These are phyloP conservation scores for Pseudococcus viburni DNA, from an alignment of 2,888 invertebrate species.

Conservation along the genomic window DNA sequence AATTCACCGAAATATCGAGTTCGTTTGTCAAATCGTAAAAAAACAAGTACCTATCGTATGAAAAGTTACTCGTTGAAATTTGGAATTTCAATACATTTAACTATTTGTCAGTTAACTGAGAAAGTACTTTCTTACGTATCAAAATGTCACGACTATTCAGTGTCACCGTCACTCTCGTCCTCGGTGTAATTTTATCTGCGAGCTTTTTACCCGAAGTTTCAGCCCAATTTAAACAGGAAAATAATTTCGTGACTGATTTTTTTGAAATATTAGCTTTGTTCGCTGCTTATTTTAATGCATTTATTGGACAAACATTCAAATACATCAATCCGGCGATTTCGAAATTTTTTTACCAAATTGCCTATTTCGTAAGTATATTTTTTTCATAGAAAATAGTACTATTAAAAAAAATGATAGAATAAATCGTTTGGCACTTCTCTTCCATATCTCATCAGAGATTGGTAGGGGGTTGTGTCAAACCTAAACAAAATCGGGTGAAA, in stretches of 20 bases:
- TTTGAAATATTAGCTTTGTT: not conserved
- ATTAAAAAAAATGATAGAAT: no score
- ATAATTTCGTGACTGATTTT: not conserved
- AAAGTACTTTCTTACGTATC: not conserved
- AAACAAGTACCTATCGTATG: no score
- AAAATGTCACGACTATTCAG: not conserved
- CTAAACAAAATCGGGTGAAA: no score
- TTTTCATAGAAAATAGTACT: no score
- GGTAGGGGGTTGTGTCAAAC: no score
- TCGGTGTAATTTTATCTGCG: not conserved
- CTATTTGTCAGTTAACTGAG: no score
- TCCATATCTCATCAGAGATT: no score
- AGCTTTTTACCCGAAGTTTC: not conserved
- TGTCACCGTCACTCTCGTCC: not conserved
- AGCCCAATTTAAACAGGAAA: not conserved
- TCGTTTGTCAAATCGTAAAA: no score
- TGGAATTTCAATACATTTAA: no score
- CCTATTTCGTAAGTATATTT: not conserved
- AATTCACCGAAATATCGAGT: no score
- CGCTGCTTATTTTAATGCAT: not conserved
- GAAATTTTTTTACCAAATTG: not conserved
- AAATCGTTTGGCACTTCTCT: no score
- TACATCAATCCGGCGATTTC: not conserved
- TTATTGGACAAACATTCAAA: not conserved
- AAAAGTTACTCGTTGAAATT: no score